Percentiles rank a stretch among this genome's conserved stretches.
Conservation (phyloP, 2,888 invertebrate species). For the Melanophora roralis region DNA sequence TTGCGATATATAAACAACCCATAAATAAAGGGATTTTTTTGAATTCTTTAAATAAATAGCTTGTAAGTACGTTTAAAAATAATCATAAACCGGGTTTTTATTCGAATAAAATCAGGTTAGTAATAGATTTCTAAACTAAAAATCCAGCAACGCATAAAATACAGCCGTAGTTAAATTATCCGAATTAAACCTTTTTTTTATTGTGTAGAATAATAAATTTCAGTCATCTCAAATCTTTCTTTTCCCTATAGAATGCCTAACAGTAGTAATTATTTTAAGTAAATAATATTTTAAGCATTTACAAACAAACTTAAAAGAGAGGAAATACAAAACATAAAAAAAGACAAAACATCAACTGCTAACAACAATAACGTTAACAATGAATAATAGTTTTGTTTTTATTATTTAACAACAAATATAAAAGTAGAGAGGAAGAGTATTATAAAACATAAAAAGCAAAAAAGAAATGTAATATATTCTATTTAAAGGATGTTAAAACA, state of each 20-base stretch:
- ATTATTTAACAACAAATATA: background rate
- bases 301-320: background rate
- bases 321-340: background rate
- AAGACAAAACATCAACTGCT: background rate
- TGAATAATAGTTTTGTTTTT: constrained; percentile 48
- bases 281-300: constrained; percentile 49
- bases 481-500: constrained; percentile 41
- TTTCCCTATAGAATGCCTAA: background rate
- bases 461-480: constrained; percentile 56
- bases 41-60: no score
- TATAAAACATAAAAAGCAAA: constrained; percentile 39
- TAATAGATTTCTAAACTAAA: no score
- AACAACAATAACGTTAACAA: constrained; percentile 19
- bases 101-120: no score
- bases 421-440: constrained; percentile 6
- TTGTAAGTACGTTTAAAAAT: no score
- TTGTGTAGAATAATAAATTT: background rate
- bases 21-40: no score
- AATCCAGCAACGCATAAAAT: no score
- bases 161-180: no score
- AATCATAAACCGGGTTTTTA: no score
- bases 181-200: no score
- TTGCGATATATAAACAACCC: no score
- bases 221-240: no score
- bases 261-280: constrained; percentile 56